Percentiles rank a stretch among this genome's conserved stretches.
These are phyloP conservation scores for Gallinago paraguaiae DNA, from an alignment of 2,113 vertebrate species.

Conservation along the genomic window DNA sequence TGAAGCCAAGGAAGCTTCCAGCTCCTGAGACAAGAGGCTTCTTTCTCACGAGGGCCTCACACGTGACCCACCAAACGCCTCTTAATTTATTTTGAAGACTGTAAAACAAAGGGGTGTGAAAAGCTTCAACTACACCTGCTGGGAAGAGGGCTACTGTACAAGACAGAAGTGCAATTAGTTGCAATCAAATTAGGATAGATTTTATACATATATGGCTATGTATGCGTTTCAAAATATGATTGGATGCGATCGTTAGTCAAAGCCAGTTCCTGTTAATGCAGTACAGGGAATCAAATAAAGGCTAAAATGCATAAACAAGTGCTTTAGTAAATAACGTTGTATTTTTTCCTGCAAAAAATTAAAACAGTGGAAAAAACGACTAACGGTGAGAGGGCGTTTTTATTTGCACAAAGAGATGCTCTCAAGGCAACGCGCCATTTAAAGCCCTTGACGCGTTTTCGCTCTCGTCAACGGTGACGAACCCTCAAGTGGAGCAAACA, in stretches of 20 bases:
- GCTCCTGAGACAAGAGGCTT: background rate
- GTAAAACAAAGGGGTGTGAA: background rate
- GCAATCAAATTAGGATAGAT: background rate
- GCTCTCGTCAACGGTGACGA: background rate
- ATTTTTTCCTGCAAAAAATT: background rate
- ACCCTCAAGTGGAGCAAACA: background rate
- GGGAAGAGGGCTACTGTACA: background rate
- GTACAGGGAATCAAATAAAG: background rate
- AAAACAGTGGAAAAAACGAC: background rate
- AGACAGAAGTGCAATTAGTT: background rate
- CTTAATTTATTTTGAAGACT: background rate
- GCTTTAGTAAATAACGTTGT: background rate
- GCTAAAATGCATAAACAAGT: background rate
- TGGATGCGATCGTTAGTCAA: background rate
- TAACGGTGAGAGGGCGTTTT: background rate
- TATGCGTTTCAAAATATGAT: background rate
- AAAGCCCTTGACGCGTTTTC: background rate
- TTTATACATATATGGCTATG: background rate
- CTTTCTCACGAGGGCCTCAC: background rate
- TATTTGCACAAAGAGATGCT: background rate
- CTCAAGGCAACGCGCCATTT: background rate
- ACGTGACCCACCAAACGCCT: background rate
- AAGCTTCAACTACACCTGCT: background rate
- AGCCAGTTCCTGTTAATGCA: background rate
- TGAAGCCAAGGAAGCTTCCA: background rate